Base-by-base conservation (phyloP, 2,888 invertebrate species). In the Drosophila austrosaltans region DNA sequence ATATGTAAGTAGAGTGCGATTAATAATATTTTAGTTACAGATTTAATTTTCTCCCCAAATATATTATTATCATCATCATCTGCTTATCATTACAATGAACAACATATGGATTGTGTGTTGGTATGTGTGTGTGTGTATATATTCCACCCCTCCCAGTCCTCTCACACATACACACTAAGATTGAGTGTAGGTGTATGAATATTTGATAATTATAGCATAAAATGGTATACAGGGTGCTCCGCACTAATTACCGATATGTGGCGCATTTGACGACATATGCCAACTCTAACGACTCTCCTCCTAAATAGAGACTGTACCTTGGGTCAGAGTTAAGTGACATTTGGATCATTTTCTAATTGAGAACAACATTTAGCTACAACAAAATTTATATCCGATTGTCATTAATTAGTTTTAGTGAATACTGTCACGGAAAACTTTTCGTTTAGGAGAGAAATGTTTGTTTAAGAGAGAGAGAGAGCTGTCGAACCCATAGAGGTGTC, bases 11-110 rank as follows among this genome's bases (percentile, higher is more conserved):
- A 74, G 77, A 82, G 89, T 88, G 89, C 88, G 82, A 87, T 87
- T 87, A 86, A 78, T 87, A 86, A 81, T 81, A 87, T 82, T 81
- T 87, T 87, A 89, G 87, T 90, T 82, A 80, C 86, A 87, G 72
- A 66, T 79, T 39, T 67, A 36, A 66, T 65, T 63, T 53, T 60
- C 66, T 61, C 64, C 64, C 12, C 48, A 48, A 48, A 48, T 48
- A 48, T 48, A 48, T 48, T 48, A 69, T 69, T 57, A 40, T 53
- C 32, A 64, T 77, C 74, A 78, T 69, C 42, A 75, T 71, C 39
- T 64, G 66, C 57, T 73, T 72, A 74, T 74, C 59, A 61, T 54
- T 63, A 59, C 48, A 66, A 75, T 63, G 40, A 57, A 57, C 68
- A 57, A 57, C 68, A 44, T 67, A 56, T 61, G n/a, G 20, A 44